Base-by-base conservation (phyloP, 2,113 vertebrate species). In the Nothoprocta perdicaria region DNA sequence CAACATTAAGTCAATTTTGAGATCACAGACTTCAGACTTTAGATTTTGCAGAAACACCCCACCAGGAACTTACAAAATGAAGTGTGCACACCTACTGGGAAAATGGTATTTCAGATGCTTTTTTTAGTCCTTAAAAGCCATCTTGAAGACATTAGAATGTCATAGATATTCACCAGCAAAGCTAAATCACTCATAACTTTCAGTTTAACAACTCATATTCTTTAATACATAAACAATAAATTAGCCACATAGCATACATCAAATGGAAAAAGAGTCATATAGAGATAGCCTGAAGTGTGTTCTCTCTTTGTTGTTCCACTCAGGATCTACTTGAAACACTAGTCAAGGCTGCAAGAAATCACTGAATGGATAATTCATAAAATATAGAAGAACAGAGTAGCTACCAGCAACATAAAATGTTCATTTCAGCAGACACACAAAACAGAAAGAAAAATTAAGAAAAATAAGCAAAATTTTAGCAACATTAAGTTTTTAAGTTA, bases 391-490 rank as follows among this genome's bases (percentile, higher is more conserved):
- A 92, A 79, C 53, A 69, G 60, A 84, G 29, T 14, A 74, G 12
- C 3, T 58, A 67, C n/a, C 4, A 69, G 3, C 26, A 62, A 58
- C 40, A 50, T 12, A 11, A 88, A 74, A 38, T 19, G 1, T 48
- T 62, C 3, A 33, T 66, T 86, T 89, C 35, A 74, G 10, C 4
- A 43, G 10, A 57, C 2, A 88, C 72, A 61, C 6, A 58, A 1
- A 75, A 52, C 1, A 60, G 38, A 66, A 78, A 68, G 8, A n/a
- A 46, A 3, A n/a, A n/a, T 7, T 38, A 35, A 23, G 0, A 27
- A 33, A 29, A 29, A 21, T 0, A 35, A 43, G 14, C 0, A 50
- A 26, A n/a, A 6, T 1, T 62, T 66, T 73, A 19, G 2, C 4
- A 77, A 90, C 77, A 13, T 27, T 38, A 50, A 43, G 5, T 21